phyloP scores from a whole-genome alignment of 2,888 invertebrate species.

The Acleris laterana region DNA sequence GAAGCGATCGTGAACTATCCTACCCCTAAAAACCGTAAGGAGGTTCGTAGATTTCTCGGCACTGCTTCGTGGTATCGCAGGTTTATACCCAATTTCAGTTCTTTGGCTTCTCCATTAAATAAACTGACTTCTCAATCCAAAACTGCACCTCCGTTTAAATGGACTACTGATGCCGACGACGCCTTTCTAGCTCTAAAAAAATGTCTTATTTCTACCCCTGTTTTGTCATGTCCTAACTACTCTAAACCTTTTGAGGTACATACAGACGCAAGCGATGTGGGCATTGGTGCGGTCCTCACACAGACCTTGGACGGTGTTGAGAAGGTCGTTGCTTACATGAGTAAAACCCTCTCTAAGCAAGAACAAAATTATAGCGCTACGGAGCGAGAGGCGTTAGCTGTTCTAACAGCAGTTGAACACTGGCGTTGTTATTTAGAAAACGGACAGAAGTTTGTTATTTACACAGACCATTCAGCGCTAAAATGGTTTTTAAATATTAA shows the following conservation, averaged over 20 bases:
- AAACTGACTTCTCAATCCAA: slow-evolving; percentile 20
- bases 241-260: slow-evolving; percentile 15
- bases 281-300: slow-evolving; percentile 4
- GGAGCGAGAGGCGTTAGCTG: too few species aligned
- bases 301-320: slow-evolving; percentile 1
- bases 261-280: slow-evolving; percentile 13
- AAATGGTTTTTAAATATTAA: too few species aligned
- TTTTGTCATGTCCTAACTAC: slow-evolving; percentile 27
- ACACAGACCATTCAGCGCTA: too few species aligned
- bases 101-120: slow-evolving; percentile 27
- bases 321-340: background rate
- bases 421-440: too few species aligned
- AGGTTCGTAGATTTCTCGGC: slow-evolving; percentile 28
- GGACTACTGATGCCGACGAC: slow-evolving; percentile 20
- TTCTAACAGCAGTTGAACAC: too few species aligned
- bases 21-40: slow-evolving; percentile 15
- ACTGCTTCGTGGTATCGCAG: slow-evolving; percentile 31
- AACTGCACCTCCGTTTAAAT: slow-evolving; percentile 13
- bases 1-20: slow-evolving; percentile 25
- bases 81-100: slow-evolving; percentile 28
- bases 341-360: background rate
- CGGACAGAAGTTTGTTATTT: too few species aligned
- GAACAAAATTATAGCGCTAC: too few species aligned
- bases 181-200: slow-evolving; percentile 18
- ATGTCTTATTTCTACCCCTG: slow-evolving; percentile 18